phyloP scores from a whole-genome alignment of 2,797 vertebrate genomes.

The Anguilla anguilla region DNA sequence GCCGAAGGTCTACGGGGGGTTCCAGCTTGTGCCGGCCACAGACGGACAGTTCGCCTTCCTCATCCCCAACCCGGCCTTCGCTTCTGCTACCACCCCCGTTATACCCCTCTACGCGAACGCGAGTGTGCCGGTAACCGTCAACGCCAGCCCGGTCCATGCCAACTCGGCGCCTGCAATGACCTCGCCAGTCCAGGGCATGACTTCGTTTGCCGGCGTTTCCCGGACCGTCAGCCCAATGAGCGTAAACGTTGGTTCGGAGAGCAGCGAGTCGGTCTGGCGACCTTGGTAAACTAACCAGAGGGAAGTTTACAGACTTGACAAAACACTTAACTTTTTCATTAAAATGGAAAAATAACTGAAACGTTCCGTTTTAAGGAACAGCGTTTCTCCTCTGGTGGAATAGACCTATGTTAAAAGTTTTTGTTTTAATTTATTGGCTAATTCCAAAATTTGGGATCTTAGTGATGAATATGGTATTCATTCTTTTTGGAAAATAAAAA shows the following conservation, averaged over 20 bases:
- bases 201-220: constrained; percentile 74
- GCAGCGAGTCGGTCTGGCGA: constrained; percentile 83
- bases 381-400: constrained; percentile 49
- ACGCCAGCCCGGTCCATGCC: constrained; percentile 69
- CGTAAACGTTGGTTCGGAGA: constrained; percentile 72
- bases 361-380: constrained; percentile 91
- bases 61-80: constrained; percentile 80
- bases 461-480: constrained; percentile 67
- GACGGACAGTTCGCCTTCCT: constrained; percentile 86
- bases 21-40: constrained; percentile 80
- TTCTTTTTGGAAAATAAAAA: constrained; percentile 54
- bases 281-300: constrained; percentile 77
- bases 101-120: constrained; percentile 85
- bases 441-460: constrained; percentile 79
- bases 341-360: constrained; percentile 39
- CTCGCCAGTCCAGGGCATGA: constrained; percentile 81
- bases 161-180: constrained; percentile 63
- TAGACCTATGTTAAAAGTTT: constrained; percentile 32
- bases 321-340: constrained; percentile 39
- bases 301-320: constrained; percentile 14
- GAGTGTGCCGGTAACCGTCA: constrained; percentile 73
- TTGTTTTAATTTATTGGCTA: constrained; percentile 61
- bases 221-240: constrained; percentile 73
- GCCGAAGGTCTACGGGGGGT: constrained; percentile 81
- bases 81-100: constrained; percentile 70